Base-by-base conservation (phyloP, 1,140 invertebrate genomes). In the Drosophila sproati region DNA sequence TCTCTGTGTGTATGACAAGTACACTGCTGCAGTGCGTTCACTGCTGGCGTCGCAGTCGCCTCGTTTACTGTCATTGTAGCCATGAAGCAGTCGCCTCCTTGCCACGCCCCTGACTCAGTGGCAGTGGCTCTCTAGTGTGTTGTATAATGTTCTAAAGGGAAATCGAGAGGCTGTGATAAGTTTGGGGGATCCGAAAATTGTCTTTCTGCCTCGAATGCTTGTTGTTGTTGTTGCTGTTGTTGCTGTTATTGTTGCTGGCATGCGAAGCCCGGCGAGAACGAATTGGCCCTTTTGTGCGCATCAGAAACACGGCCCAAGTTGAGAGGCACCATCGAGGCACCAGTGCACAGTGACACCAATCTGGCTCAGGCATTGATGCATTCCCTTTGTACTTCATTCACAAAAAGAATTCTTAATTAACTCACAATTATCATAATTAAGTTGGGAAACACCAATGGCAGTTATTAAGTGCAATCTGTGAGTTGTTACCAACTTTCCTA, bases 181-280 rank as follows among this genome's bases (percentile, higher is more conserved):
- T 92, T 92, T 92, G 83, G 91, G 91, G 87, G 87, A 92, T 92
- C 83, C 87, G 87, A 91, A 92, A 91, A 92, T 89, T 92, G 91
- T 91, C 91, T 91, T 92, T 91, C 78, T 83, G 80, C 77, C 69
- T 47, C 56, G 52, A 34, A 48, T 52, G 45, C 31, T 52, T 73
- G 73, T 45, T 63, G 63, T 10, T 61, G 63, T 41, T 63, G 64
- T 10, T 76, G 67, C 5, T 45, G 35, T 39, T 43, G 54, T 35
- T 54, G 47, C 12, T 70, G 62, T n/a, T 71, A 67, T 41, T 56
- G 66, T 10, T 55, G 39, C 55, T 76, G 66, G 57, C 78, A 76
- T 72, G 61, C 73, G 85, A 89, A 90, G 61, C 78, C 85, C 85
- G 78, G 81, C 85, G 86, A 90, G 85, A 85, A 89, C 88, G 85